Base-by-base conservation (phyloP, 2,888 invertebrate species). In the Cenopis cana region DNA sequence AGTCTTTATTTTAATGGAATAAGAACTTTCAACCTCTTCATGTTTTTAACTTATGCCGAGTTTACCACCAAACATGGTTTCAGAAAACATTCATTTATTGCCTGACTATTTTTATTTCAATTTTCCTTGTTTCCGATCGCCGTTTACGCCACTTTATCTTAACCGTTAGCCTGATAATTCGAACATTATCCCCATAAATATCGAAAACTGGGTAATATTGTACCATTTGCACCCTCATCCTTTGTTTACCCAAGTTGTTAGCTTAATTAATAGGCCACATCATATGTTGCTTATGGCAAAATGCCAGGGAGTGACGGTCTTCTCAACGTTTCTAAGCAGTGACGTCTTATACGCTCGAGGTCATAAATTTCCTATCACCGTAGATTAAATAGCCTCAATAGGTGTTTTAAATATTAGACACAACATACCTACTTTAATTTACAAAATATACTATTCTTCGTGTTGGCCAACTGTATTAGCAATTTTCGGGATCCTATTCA, bases 281-380 rank as follows among this genome's bases (percentile, higher is more conserved):
- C 52, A 68, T 60, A 60, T 41, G 60, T 41, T 36, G n/a, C 67
- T 57, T 8, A 1, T 68, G 68, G 68, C 52, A 59, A 24, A 6
- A 10, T 1, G 68, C 60, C 68, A 68, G 6, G 1, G 49, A 59
- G 38, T 24, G 50, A 56, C 57, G 50, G 46, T 56, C 29, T 36
- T 24, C 17, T 24, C 18, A 62, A 17, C 14, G 33, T 33, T 33
- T 18, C 17, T 0, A 62, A 36, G 50, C 17, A 17, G 36, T 52
- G 20, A 20, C 1, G 50, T 36, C n/a, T 60, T 24, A 10, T 24
- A 4, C 24, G n/a, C n/a, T n/a, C n/a, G n/a, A n/a, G n/a, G n/a
- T n/a, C n/a, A n/a, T n/a, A n/a, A n/a, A n/a, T n/a, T n/a, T n/a
- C n/a, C n/a, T n/a, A n/a, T n/a, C n/a, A n/a, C n/a, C n/a, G n/a